Evolutionary conservation across 1,140 invertebrate genomes (phyloP), one percentile per base, ranked within the genome.

Genomic region (Leptoteleia sp.): DNA sequence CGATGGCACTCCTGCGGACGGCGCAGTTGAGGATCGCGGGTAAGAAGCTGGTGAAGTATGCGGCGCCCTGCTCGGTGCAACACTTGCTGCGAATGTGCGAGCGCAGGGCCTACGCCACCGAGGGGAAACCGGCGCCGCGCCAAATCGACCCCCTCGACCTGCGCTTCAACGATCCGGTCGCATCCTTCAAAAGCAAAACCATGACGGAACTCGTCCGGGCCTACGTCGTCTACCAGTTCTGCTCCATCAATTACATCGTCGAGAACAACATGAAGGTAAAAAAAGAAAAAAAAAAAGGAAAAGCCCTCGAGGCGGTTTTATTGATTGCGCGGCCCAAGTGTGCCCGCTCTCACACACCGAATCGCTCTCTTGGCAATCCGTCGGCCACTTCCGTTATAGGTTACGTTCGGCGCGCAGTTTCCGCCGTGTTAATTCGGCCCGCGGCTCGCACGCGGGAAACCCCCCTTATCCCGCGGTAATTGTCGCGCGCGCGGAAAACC

Each of bases 251-350:
- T 78, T 94, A 93, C 83, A 89, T 99, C 55, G 98, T 99, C 45
- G 94, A 98, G 83, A 94, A 99, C 90, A 99, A 99, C 86, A 95
- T 94, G 91, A 93, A 94, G 94, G 97, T 99, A 48, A 54, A n/a
- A n/a, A n/a, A n/a, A n/a, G n/a, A n/a, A n/a, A n/a, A n/a, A n/a
- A n/a, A n/a, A n/a, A n/a, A n/a, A n/a, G n/a, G n/a, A n/a, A n/a
- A n/a, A n/a, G n/a, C n/a, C n/a, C n/a, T n/a, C 19, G 35, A 37
- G 48, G 12, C 3, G 4, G 7, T 19, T 29, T 48, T 65, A 55
- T 54, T n/a, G 62, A 67, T 67, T 45, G 55, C 43, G 40, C 8
- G 4, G 6, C 7, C 7, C 35, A 1, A 1, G 15, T 7, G 13
- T 16, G 5, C 16, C 3, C 12, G 40, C 16, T 11, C 22, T n/a